Conservation (phyloP, 2,113 vertebrate species). For the Madoqua kirkii region DNA sequence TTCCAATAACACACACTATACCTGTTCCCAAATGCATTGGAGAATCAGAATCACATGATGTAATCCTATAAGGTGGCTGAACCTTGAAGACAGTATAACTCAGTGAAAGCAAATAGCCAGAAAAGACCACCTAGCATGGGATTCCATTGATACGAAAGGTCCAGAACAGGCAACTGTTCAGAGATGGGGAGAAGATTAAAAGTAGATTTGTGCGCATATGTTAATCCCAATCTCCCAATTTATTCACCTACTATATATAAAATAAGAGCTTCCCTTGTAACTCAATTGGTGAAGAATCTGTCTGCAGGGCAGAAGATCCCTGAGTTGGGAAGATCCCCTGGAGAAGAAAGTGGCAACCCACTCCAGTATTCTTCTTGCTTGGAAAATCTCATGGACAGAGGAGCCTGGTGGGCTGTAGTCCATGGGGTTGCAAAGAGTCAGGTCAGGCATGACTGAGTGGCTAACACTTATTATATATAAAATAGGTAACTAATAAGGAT, state of each 20-base stretch:
- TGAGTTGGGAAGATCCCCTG: not conserved
- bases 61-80: not conserved
- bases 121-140: not conserved
- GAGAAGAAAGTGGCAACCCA: not conserved
- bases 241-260: not conserved
- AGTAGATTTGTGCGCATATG: not conserved
- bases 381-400: not conserved
- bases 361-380: not conserved
- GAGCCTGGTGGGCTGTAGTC: not conserved
- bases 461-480: not conserved
- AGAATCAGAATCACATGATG: not conserved
- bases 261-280: not conserved
- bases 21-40: not conserved
- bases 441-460: not conserved
- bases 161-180: not conserved
- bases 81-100: not conserved
- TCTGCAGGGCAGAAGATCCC: not conserved
- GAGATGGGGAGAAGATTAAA: not conserved
- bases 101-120: not conserved
- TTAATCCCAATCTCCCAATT: not conserved
- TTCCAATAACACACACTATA: too few relatives aligned
- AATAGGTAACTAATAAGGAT: not conserved
- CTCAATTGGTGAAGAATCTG: not conserved
- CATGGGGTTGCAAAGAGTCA: not conserved
- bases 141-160: not conserved